A percentile compares a stretch with the other conserved stretches of the same genome.
Conservation (phyloP, 92 coral and sea anemone genomes). For the Isaurus tuberculatus region DNA sequence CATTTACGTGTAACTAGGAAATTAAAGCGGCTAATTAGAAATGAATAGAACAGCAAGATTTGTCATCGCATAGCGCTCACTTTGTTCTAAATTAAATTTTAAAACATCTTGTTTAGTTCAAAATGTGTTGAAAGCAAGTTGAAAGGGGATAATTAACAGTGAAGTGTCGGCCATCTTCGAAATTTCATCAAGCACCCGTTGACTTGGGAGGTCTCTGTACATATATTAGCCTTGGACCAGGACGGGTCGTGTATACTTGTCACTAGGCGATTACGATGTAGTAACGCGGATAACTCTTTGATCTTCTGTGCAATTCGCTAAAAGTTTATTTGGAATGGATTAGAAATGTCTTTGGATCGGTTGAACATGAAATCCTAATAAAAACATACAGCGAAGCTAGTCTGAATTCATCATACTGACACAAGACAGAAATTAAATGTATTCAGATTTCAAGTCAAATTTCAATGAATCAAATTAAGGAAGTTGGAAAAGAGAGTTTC, state of each 20-base stretch:
- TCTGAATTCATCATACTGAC: not conserved
- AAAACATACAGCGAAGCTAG: not conserved
- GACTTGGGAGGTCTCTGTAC: constrained; percentile 19
- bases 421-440: not conserved
- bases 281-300: constrained; percentile 35
- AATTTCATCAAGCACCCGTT: constrained; percentile 6
- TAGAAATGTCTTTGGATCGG: constrained; percentile 26
- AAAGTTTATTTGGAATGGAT: constrained; percentile 45
- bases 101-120: constrained; percentile 1
- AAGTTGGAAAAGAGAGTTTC: not conserved
- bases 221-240: not conserved
- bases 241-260: not conserved
- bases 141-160: constrained; percentile 9
- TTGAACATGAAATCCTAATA: constrained; percentile 44
- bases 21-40: constrained; percentile 13
- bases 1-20: constrained; percentile 61
- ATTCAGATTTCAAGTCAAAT: not conserved
- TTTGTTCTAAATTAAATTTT: constrained; percentile 13
- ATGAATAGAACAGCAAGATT: constrained; percentile 36
- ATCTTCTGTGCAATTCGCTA: constrained; percentile 39
- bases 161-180: constrained; percentile 44
- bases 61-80: not conserved
- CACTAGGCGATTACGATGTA: constrained; percentile 8
- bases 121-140: constrained; percentile 32
- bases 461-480: not conserved